Percentiles rank a stretch among this genome's conserved stretches.
These are phyloP conservation scores for Cryptus viduatorius DNA, from an alignment of 2,888 invertebrate species.

Conservation along the genomic window DNA sequence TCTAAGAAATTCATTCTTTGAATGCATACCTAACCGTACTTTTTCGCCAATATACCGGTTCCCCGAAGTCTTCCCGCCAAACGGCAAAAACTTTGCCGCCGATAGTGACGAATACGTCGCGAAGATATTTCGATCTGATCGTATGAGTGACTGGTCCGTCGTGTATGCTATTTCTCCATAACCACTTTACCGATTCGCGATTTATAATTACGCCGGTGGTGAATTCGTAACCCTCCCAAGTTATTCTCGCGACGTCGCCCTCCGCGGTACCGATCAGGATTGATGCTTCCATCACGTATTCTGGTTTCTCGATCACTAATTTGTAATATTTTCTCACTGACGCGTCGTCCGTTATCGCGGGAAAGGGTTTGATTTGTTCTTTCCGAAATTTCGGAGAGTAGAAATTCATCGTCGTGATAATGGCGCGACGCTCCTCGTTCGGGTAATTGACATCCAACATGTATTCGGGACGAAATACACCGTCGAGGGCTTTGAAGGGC, in stretches of 20 bases:
- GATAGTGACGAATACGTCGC: constrained; percentile 89
- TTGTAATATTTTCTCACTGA: constrained; percentile 74
- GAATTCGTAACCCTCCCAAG: constrained; percentile 90
- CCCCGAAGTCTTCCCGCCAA: constrained; percentile 89
- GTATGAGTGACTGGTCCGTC: constrained; percentile 90
- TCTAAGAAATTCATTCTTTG: neutral
- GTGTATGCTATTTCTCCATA: constrained; percentile 87
- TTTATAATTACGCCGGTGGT: constrained; percentile 88
- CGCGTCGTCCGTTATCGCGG: constrained; percentile 64
- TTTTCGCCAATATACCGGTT: constrained; percentile 90
- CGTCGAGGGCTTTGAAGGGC: constrained; percentile 87
- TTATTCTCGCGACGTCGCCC: constrained; percentile 85
- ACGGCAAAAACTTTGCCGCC: constrained; percentile 91
- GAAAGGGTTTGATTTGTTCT: constrained; percentile 67
- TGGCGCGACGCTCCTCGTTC: constrained; percentile 84
- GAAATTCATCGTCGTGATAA: constrained; percentile 85
- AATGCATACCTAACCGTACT: constrained; percentile 82
- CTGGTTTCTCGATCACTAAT: constrained; percentile 72
- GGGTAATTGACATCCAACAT: constrained; percentile 86
- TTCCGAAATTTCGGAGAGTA: constrained; percentile 78
- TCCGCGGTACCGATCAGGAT: constrained; percentile 79
- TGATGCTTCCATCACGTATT: constrained; percentile 68
- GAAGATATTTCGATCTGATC: constrained; percentile 88
- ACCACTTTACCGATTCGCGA: constrained; percentile 86
- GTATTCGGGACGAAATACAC: constrained; percentile 88